Evolutionary conservation across 2,113 vertebrate genomes (phyloP), one percentile per base, ranked within the genome.

Genomic region (Sphyrna mokarran): DNA sequence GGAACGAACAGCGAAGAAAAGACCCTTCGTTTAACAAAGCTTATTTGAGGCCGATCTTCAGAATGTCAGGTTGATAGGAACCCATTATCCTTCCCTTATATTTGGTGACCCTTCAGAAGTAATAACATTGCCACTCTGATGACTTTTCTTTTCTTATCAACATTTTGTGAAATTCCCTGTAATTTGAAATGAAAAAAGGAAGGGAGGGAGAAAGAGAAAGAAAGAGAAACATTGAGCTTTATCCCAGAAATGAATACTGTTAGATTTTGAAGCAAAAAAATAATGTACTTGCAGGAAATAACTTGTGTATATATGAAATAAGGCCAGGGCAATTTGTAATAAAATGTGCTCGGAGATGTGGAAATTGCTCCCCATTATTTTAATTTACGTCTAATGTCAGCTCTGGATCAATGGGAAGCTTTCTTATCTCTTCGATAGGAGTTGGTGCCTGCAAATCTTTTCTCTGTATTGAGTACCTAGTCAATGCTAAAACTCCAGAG

Each of bases 231-330:
- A 89, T 89, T 23, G 26, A 58, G 4, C 23, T 58, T 48, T 29
- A 54, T 58, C 48, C 48, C 26, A 29, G 86, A 58, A 76, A 13
- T 33, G 72, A n/a, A 89, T 89, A 23, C 48, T 26, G 23, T 87
- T 43, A 54, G 26, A 89, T 89, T n/a, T n/a, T 23, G 13, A 23
- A 29, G 48, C 13, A 89, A 29, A 63, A 63, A 63, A 63, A 1
- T n/a, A 89, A 89, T 33, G 48, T 29, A 87, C 85, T 87, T 58
- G 23, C 43, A 89, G 86, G 86, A 89, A 89, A 58, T 89, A 89
- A 23, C 22, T 29, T 89, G 22, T 29, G 48, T 89, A 48, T 89
- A 83, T 40, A 83, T 40, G 37, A 83, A 89, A 89, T 89, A 89
- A 89, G 23, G 26, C 10, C 48, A 58, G 23, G 29, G 48, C 48